Base-by-base conservation (phyloP, 2,113 vertebrate genomes). In the Etia nguti region DNA sequence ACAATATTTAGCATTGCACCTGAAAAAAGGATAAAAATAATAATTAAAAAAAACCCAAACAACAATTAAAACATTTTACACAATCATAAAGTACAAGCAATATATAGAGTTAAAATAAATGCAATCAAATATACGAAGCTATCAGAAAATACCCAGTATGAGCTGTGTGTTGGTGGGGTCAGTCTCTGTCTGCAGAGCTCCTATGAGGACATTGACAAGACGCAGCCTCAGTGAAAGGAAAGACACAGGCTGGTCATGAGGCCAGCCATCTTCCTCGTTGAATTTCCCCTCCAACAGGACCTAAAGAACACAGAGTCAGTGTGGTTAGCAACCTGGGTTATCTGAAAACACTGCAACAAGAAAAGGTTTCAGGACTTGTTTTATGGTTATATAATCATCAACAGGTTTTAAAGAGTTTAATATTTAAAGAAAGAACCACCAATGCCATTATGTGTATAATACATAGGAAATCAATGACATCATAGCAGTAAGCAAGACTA, bases 1-100 rank as follows among this genome's bases (percentile, higher is more conserved):
- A 99, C 98, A 87, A 99, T 99, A 93, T 99, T 99, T 91, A 99
- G 94, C 98, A 99, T 99, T 54, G 98, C 98, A 94, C 98, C 98
- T 99, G 87, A 29, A 79, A 24, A 93, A n/a, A 12, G 41, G 34
- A 65, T 65, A 24, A 62, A 8, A 31, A 5, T 6, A 83, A 52
- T 15, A 79, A 60, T 34, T 26, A 75, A 68, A 62, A 6, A 3
- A 73, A 26, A 52, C 50, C 10, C 10, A 13, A 46, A 13, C 43
- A 6, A 16, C 36, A 16, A n/a, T 15, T 12, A 52, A 55, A 54
- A 10, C 3, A 10, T 50, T 31, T 77, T 77, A 50, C 70, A 52
- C 16, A 77, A 20, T 77, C 26, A 31, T 12, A 52, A 50, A 50
- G 81, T 29, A 50, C 20, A 60, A 80, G 22, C 22, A 34, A 80